These are phyloP conservation scores for Actenoides lindsayi DNA, from an alignment of 2,113 vertebrate genomes.

Conservation along the genomic window DNA sequence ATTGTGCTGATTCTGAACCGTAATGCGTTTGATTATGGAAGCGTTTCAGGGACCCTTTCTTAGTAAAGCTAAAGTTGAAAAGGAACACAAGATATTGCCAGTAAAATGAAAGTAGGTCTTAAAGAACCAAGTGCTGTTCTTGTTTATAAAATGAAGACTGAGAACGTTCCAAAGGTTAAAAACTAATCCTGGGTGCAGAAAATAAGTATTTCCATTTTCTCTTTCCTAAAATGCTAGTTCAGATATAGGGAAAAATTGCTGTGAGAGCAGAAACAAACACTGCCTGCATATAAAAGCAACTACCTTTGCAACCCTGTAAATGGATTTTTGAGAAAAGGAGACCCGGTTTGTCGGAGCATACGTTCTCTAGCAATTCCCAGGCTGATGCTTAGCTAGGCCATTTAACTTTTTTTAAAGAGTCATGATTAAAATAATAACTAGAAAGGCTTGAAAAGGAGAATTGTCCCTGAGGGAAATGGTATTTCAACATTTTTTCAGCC, in stretches of 20 bases:
- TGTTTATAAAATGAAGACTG: background rate
- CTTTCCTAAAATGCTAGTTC: background rate
- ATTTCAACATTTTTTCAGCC: background rate
- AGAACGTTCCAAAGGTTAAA: background rate
- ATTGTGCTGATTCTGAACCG: background rate
- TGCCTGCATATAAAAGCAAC: background rate
- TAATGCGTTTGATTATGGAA: background rate
- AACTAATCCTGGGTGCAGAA: background rate
- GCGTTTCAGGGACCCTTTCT: background rate
- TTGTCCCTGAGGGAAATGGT: background rate
- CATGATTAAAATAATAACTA: constrained; percentile 32
- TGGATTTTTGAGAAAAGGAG: background rate
- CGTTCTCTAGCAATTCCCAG: background rate
- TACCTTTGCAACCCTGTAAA: background rate
- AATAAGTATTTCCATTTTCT: background rate
- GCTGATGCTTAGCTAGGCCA: constrained; percentile 8
- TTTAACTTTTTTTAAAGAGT: background rate
- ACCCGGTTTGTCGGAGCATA: background rate
- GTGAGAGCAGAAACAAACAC: background rate
- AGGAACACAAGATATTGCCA: background rate
- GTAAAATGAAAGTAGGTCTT: background rate
- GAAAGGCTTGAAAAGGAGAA: background rate
- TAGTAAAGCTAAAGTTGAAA: background rate
- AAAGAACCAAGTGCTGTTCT: background rate
- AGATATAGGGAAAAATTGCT: background rate